phyloP scores from a whole-genome alignment of 2,888 invertebrate species.

The Oscheius sp. region DNA sequence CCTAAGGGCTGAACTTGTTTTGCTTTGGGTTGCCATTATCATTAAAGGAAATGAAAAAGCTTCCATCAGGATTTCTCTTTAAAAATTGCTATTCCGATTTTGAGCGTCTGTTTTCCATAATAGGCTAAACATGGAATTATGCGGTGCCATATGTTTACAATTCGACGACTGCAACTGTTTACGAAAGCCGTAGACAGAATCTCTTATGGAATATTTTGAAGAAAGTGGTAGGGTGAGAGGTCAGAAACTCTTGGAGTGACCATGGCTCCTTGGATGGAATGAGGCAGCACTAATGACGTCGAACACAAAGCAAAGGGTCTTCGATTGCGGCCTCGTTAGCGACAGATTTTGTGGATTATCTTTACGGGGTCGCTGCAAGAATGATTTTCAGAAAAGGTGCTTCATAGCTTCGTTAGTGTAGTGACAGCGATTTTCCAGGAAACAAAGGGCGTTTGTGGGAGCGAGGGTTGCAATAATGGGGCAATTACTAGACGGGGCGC shows the following conservation, averaged over 20 bases:
- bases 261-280: slow-evolving; percentile 1
- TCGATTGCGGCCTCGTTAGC: slow-evolving; percentile 29
- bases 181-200: too few relatives aligned
- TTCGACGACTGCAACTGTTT: background rate
- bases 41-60: background rate
- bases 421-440: slow-evolving; percentile 28
- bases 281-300: slow-evolving; percentile 20
- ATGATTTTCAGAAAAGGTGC: background rate
- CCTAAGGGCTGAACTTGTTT: background rate
- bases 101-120: background rate
- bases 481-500: slow-evolving; percentile 23
- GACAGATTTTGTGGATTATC: slow-evolving; percentile 22
- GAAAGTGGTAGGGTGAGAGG: background rate
- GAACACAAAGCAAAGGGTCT: slow-evolving; percentile 27
- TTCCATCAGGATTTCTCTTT: too few relatives aligned
- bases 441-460: too few relatives aligned
- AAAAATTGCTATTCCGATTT: background rate
- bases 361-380: background rate
- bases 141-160: background rate
- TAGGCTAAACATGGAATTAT: background rate
- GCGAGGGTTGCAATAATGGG: slow-evolving; percentile 21
- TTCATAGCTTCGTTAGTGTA: slow-evolving; percentile 6
- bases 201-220: too few relatives aligned
- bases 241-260: background rate
- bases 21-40: background rate